Conservation (phyloP, 1,140 invertebrate species). For the Zaprionus ornatus region DNA sequence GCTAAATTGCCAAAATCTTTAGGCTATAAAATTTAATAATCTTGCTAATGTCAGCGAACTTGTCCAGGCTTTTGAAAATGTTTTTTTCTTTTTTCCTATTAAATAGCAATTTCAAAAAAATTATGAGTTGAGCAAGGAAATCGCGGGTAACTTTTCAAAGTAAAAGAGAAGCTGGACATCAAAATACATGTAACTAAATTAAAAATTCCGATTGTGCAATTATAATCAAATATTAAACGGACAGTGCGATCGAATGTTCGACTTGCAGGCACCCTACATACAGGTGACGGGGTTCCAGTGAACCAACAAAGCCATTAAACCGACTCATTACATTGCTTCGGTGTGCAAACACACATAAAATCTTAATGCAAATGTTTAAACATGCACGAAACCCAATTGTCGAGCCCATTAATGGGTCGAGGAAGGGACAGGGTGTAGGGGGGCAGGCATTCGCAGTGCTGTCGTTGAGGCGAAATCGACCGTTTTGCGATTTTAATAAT, state of each 20-base stretch:
- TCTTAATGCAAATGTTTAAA: conserved; percentile 58
- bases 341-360: conserved; percentile 63
- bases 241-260: not conserved
- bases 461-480: conserved; percentile 66
- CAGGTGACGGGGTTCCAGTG: not conserved
- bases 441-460: conserved; percentile 15
- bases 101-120: not conserved
- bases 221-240: not conserved
- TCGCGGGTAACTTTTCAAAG: not conserved
- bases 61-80: not conserved
- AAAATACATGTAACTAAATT: not conserved
- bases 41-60: conserved; percentile 42
- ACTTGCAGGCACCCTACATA: not conserved
- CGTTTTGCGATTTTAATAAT: conserved; percentile 83
- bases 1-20: conserved; percentile 73
- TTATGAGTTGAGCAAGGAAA: not conserved
- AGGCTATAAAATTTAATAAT: conserved; percentile 80
- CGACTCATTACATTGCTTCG: conserved; percentile 60
- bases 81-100: not conserved
- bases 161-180: not conserved
- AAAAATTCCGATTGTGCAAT: not conserved
- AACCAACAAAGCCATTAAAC: conserved; percentile 51
- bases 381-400: conserved; percentile 49
- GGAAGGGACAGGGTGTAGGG: not conserved
- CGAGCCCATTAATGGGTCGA: conserved; percentile 59